These are phyloP conservation scores for Labeo rohita DNA, from an alignment of 2,113 vertebrate species.

Conservation along the genomic window DNA sequence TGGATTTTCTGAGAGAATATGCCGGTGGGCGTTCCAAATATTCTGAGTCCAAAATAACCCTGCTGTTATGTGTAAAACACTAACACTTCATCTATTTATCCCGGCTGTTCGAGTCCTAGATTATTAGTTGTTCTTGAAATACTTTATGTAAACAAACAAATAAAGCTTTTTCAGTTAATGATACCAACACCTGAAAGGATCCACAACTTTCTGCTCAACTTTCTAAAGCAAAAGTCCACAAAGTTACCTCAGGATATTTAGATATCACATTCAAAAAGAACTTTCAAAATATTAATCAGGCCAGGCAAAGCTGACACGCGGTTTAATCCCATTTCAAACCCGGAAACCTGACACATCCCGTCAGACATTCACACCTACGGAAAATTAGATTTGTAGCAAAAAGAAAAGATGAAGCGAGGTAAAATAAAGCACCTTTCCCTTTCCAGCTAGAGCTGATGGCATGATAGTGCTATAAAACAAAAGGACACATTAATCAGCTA, in stretches of 20 bases:
- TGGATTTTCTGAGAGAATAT: slow-evolving; percentile 69
- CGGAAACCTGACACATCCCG: background rate
- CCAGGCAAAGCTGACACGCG: slow-evolving; percentile 18
- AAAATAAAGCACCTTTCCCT: slow-evolving; percentile 5
- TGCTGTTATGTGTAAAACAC: background rate
- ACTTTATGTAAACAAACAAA: background rate
- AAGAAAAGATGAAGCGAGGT: slow-evolving; percentile 10
- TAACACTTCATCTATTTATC: slow-evolving; percentile 1
- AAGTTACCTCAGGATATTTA: slow-evolving; percentile 28
- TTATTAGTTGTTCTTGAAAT: background rate
- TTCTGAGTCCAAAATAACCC: slow-evolving; percentile 76
- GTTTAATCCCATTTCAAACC: slow-evolving; percentile 21
- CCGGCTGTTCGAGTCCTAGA: background rate
- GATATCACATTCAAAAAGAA: slow-evolving; percentile 19
- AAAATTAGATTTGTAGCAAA: slow-evolving; percentile 25
- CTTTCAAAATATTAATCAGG: slow-evolving; percentile 25
- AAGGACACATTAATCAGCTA: slow-evolving; percentile 4
- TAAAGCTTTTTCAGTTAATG: background rate
- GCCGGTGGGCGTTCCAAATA: slow-evolving; percentile 74
- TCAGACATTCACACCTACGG: slow-evolving; percentile 33
- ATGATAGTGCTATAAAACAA: slow-evolving; percentile 22
- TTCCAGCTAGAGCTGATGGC: background rate
- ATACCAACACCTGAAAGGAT: background rate
- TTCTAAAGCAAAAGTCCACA: slow-evolving; percentile 13
- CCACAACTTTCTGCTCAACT: background rate